Evolutionary conservation across 2,113 vertebrate genomes (phyloP).

Genomic region (Machaerirhynchus nigripectus): DNA sequence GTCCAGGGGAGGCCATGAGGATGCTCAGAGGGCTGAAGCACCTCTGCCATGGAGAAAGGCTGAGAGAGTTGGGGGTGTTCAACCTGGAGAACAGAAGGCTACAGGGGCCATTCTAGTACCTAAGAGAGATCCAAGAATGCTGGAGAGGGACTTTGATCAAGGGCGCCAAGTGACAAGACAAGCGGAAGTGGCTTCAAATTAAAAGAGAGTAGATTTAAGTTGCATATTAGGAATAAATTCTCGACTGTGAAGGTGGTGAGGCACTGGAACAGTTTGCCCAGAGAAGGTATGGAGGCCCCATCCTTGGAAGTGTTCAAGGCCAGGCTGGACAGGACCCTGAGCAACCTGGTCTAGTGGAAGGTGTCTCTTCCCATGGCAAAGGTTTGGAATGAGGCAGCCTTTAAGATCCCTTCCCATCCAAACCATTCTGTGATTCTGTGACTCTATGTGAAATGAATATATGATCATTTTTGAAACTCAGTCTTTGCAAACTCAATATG

Average conservation of each 20-base stretch:
- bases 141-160: background rate
- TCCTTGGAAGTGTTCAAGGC: background rate
- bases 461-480: background rate
- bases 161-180: background rate
- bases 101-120: background rate
- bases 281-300: accelerated
- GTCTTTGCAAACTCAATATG: background rate
- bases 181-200: background rate
- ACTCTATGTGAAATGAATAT: background rate
- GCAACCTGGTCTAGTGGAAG: background rate
- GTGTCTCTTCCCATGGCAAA: too few relatives aligned
- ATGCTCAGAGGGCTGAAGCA: background rate
- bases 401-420: background rate
- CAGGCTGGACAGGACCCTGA: background rate
- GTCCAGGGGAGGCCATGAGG: background rate
- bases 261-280: background rate
- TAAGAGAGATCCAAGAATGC: background rate
- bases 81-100: background rate
- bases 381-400: background rate
- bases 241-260: background rate
- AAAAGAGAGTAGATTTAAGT: background rate
- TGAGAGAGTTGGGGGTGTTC: background rate
- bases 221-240: background rate
- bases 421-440: background rate
- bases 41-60: background rate